A percentile compares a stretch with the other conserved stretches of the same genome.
phyloP scores from a whole-genome alignment of 2,797 vertebrate species.

The Spinus pinus region DNA sequence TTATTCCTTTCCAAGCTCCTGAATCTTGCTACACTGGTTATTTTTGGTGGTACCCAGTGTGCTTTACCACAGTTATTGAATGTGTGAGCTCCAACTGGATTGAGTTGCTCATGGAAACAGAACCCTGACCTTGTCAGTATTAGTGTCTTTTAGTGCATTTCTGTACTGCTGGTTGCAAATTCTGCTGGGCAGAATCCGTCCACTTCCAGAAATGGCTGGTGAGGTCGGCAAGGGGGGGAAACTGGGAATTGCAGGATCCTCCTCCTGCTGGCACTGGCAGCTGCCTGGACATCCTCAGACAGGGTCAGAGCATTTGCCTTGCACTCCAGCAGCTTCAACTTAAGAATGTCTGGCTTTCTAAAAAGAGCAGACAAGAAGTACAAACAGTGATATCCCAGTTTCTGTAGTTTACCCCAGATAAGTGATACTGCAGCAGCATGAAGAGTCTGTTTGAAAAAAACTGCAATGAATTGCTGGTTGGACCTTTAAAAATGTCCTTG shows the following conservation, averaged over 20 bases:
- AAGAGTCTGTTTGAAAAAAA: background rate
- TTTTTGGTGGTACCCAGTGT: conserved; percentile 8
- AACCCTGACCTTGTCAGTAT: background rate
- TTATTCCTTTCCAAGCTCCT: background rate
- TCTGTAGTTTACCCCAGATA: background rate
- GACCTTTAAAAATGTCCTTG: background rate
- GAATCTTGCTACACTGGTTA: background rate
- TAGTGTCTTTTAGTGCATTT: background rate
- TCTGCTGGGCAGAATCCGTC: conserved; percentile 47
- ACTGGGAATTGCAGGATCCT: background rate
- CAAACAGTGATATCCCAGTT: background rate
- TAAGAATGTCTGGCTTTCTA: background rate
- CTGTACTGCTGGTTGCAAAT: background rate
- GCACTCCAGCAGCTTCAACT: background rate
- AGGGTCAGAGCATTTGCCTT: background rate
- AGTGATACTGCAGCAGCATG: background rate
- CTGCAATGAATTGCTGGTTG: background rate
- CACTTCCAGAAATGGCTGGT: background rate
- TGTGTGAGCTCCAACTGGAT: conserved; percentile 38
- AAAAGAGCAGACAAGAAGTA: background rate
- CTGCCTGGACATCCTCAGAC: background rate
- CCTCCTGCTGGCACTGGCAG: background rate
- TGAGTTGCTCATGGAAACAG: conserved; percentile 21
- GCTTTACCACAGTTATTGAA: background rate
- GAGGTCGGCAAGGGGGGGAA: background rate